Evolutionary conservation across 1,140 invertebrate genomes (phyloP).

Genomic region (Zelostemma sp.): DNA sequence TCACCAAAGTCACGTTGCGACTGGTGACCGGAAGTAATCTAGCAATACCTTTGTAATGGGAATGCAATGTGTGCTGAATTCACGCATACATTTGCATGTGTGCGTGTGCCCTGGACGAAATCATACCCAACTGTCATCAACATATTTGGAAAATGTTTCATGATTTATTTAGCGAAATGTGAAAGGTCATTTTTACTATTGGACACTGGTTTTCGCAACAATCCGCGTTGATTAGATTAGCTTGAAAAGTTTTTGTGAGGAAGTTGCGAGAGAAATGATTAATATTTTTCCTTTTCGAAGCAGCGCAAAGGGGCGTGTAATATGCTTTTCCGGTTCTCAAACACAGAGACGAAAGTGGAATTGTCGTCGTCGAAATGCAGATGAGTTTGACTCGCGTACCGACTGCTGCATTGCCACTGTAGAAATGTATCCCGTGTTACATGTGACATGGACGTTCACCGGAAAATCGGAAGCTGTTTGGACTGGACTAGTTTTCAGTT

Average conservation of each 20-base stretch:
- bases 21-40: constrained; percentile 40
- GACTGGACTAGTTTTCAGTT: constrained; percentile 55
- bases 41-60: constrained; percentile 23
- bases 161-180: too few relatives aligned
- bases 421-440: constrained; percentile 44
- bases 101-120: too few relatives aligned
- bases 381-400: constrained; percentile 52
- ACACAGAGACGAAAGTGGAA: constrained; percentile 31
- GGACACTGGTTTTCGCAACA: too few relatives aligned
- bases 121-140: too few relatives aligned
- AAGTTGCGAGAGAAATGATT: not conserved
- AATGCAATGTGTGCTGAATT: not conserved
- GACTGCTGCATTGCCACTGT: constrained; percentile 46
- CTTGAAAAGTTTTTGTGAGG: too few relatives aligned
- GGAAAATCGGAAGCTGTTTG: constrained; percentile 35
- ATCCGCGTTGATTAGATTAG: too few relatives aligned
- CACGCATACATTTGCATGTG: constrained; percentile 2
- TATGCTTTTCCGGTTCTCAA: constrained; percentile 35
- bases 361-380: constrained; percentile 49
- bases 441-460: constrained; percentile 25
- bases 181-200: too few relatives aligned
- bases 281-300: not conserved
- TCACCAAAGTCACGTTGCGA: constrained; percentile 40
- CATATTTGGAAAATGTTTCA: too few relatives aligned
- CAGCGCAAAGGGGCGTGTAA: constrained; percentile 12